Percentiles rank a stretch among this genome's conserved stretches.
Conservation (phyloP, 2,888 invertebrate species). For the Cataglyphis livida region DNA sequence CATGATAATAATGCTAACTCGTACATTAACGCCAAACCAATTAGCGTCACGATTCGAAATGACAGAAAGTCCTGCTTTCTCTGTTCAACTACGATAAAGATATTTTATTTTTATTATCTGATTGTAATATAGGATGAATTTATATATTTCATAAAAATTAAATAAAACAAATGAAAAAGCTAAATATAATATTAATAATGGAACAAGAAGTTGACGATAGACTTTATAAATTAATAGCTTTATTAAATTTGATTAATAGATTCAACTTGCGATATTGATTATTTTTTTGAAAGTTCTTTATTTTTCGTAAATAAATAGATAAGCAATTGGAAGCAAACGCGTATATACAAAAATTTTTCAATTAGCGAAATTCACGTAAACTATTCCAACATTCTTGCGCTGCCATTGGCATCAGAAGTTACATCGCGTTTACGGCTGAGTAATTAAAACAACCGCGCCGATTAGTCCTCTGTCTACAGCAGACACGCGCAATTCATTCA, state of each 20-base stretch:
- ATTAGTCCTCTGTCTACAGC: conserved; percentile 50
- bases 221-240: neutral
- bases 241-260: neutral
- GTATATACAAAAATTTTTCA: conserved; percentile 36
- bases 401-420: conserved; percentile 5
- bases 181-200: conserved; percentile 23
- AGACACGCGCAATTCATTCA: conserved; percentile 47
- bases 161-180: neutral
- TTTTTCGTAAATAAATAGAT: neutral
- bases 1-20: conserved; percentile 18
- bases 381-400: conserved; percentile 55
- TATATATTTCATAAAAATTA: neutral
- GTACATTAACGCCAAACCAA: conserved; percentile 55
- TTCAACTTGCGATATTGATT: neutral
- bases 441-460: conserved; percentile 63
- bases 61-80: conserved; percentile 59
- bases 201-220: neutral
- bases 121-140: neutral
- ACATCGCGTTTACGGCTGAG: conserved; percentile 30
- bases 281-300: neutral
- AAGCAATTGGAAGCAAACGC: neutral
- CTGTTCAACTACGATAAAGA: neutral
- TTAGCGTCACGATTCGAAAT: conserved; percentile 59
- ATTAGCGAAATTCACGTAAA: conserved; percentile 44
- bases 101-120: neutral